Evolutionary conservation across 2,888 invertebrate genomes (phyloP).

Genomic region (Crossocerus cetratus): DNA sequence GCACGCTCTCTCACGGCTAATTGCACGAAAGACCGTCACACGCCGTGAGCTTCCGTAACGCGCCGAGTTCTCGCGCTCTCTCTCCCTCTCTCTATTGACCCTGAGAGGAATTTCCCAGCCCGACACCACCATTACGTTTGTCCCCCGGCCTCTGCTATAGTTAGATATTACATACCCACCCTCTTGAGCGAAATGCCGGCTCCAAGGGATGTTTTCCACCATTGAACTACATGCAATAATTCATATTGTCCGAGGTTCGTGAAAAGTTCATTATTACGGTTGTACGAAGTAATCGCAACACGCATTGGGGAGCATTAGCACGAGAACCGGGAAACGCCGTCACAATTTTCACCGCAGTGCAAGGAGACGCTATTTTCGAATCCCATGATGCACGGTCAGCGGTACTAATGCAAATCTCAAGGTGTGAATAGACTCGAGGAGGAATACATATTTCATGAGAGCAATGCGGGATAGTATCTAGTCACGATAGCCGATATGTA

Average conservation of each 20-base stretch:
- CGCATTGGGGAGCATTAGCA: background rate
- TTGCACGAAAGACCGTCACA: slow-evolving; percentile 55
- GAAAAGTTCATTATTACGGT: background rate
- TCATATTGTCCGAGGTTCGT: background rate
- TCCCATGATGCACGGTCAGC: background rate
- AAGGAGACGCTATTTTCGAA: background rate
- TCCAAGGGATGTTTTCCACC: too few relatives aligned
- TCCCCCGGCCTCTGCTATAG: too few relatives aligned
- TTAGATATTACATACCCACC: background rate
- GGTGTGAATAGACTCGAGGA: background rate
- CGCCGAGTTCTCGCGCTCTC: background rate
- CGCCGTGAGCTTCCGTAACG: slow-evolving; percentile 31
- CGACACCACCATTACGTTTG: background rate
- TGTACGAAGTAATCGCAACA: background rate
- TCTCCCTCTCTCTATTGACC: slow-evolving; percentile 9
- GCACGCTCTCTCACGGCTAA: slow-evolving; percentile 51
- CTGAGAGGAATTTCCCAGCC: slow-evolving; percentile 42
- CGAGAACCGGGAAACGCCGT: too few relatives aligned
- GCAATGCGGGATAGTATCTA: background rate
- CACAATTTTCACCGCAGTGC: too few relatives aligned
- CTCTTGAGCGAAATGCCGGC: background rate
- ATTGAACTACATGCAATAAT: background rate
- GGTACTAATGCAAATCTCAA: background rate
- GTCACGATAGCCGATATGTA: background rate
- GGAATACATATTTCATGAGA: slow-evolving; percentile 5